Evolutionary conservation across 2,113 vertebrate species (phyloP), one percentile per base, ranked within the genome.

Genomic region (Myodes glareolus): DNA sequence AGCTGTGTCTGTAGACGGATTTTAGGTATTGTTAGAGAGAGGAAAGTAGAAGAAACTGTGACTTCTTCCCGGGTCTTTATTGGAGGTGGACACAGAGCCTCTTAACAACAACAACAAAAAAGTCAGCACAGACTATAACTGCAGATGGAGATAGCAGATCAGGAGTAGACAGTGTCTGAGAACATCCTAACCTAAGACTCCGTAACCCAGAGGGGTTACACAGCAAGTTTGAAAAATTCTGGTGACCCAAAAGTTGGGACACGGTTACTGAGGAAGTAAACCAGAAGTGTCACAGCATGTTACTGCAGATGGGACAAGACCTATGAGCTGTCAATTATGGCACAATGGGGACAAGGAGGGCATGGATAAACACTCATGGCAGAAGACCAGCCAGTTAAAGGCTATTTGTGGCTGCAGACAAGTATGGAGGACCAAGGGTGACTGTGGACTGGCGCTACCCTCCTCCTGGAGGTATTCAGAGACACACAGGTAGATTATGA

Each of bases 271-370:
- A 86, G 29, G 31, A 33, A 68, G 21, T 4, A 17, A 94, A 9
- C 36, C 36, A 19, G 50, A 76, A 21, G 6, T 13, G 17, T 33
- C n/a, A 6, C 21, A 31, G 4, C 1, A 10, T 10, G 0, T 11
- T 16, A 1, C 0, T 72, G 39, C 5, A 0, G 14, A 52, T 6
- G 23, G 16, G 3, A 42, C 0, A 3, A 31, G 58, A 23, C 0
- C 72, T 25, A 0, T 3, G 76, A 58, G 42, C 31, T 65, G n/a
- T 19, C 63, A 86, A n/a, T 52, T 76, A 52, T 0, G 17, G 42
- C 47, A 50, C 14, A 7, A 13, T 3, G 21, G 76, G 33, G 16
- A 89, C 50, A 42, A 73, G 5, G 84, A 3, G 7, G 80, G 65
- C 55, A 42, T 39, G 52, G 52, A 63, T n/a, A 47, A 70, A 58